Conservation (phyloP, 2,888 invertebrate genomes). For the Nycteola revayana region DNA sequence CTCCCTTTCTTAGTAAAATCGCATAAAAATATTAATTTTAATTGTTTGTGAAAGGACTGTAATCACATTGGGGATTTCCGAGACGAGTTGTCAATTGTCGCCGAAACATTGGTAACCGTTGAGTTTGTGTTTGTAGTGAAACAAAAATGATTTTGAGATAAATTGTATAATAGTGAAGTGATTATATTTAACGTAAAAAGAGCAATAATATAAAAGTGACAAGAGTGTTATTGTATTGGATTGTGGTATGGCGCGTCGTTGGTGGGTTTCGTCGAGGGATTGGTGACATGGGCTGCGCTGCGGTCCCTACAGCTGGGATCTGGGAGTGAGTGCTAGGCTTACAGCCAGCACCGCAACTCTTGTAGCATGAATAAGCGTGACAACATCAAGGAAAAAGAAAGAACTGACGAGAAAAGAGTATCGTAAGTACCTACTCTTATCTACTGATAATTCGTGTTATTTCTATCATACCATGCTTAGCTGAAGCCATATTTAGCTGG, state of each 20-base stretch:
- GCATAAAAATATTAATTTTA: slow-evolving; percentile 30
- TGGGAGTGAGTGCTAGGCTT: slow-evolving; percentile 75
- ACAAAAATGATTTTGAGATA: slow-evolving; percentile 81
- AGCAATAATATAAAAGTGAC: slow-evolving; percentile 56
- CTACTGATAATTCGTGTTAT: slow-evolving; percentile 6
- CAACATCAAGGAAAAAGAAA: slow-evolving; percentile 78
- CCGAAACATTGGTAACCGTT: slow-evolving; percentile 59
- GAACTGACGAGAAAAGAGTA: slow-evolving; percentile 78
- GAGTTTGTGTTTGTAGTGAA: slow-evolving; percentile 66
- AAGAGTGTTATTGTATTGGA: slow-evolving; percentile 45
- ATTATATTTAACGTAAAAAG: slow-evolving; percentile 56
- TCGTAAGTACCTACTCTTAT: slow-evolving; percentile 56
- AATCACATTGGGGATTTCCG: slow-evolving; percentile 17
- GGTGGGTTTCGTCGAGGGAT: slow-evolving; percentile 52
- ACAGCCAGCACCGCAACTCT: slow-evolving; percentile 69
- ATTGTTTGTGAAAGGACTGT: slow-evolving; percentile 11
- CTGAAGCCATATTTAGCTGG: too few relatives aligned
- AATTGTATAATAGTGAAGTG: slow-evolving; percentile 71
- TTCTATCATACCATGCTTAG: neutral
- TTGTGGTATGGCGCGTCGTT: slow-evolving; percentile 63
- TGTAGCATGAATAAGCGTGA: slow-evolving; percentile 80
- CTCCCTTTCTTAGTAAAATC: slow-evolving; percentile 50
- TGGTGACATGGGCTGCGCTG: slow-evolving; percentile 77
- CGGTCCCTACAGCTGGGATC: slow-evolving; percentile 68
- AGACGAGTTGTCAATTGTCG: slow-evolving; percentile 47